Conservation (phyloP, 1,140 invertebrate genomes). For the Halesus radiatus region DNA sequence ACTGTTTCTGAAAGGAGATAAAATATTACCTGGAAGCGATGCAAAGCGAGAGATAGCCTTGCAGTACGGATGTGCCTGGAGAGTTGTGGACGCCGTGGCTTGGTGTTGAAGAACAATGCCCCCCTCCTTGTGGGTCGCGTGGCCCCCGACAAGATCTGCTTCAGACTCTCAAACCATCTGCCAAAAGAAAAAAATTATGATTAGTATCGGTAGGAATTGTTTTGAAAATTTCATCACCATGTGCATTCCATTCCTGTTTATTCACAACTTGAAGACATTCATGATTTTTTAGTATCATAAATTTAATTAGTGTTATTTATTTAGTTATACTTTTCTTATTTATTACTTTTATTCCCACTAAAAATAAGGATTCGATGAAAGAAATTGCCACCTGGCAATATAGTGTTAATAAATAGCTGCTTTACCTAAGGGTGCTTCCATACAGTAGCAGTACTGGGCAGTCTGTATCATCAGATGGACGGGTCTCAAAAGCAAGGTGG, state of each 20-base stretch:
- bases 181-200: conserved; percentile 7
- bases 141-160: conserved; percentile 95
- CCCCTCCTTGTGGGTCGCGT: conserved; percentile 95
- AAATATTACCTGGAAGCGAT: conserved; percentile 83
- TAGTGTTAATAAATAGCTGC: too few relatives aligned
- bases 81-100: conserved; percentile 89
- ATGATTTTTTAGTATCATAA: too few relatives aligned
- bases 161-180: conserved; percentile 95
- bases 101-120: conserved; percentile 85
- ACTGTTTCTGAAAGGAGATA: too few relatives aligned
- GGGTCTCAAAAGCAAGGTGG: conserved; percentile 91
- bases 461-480: conserved; percentile 75
- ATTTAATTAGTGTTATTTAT: too few relatives aligned
- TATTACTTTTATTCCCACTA: too few relatives aligned
- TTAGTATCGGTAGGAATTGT: too few relatives aligned
- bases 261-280: too few relatives aligned
- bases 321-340: too few relatives aligned
- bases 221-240: too few relatives aligned
- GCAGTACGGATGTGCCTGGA: conserved; percentile 94
- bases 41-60: conserved; percentile 87
- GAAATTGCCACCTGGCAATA: too few relatives aligned
- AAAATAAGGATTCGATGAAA: too few relatives aligned
- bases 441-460: conserved; percentile 88
- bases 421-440: conserved; percentile 84
- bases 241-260: too few relatives aligned